Evolutionary conservation across 1,140 invertebrate species (phyloP).

Genomic region (Cecropterus lyciades): DNA sequence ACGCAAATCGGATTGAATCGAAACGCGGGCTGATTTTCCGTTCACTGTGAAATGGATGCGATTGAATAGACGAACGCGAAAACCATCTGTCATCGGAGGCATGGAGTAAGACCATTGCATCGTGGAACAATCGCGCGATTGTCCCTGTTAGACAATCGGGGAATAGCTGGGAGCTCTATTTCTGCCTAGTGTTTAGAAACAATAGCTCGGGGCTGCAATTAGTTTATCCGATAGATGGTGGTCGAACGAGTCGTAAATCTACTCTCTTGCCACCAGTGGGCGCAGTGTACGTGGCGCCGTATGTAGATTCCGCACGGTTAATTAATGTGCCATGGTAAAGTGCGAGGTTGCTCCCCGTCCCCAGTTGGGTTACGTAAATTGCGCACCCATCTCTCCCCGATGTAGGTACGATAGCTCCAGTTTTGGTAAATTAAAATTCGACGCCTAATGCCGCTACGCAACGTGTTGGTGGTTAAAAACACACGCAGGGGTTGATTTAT

Average conservation of each 20-base stretch:
- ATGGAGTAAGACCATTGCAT: conserved; percentile 45
- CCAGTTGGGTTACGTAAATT: conserved; percentile 67
- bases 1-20: conserved; percentile 25
- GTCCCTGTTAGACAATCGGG: conserved; percentile 57
- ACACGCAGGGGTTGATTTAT: conserved; percentile 31
- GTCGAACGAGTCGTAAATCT: conserved; percentile 80
- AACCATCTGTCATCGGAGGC: conserved; percentile 40
- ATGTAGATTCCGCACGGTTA: conserved; percentile 78
- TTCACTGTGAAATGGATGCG: conserved; percentile 25
- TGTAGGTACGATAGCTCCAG: conserved; percentile 63
- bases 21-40: conserved; percentile 12
- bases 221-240: conserved; percentile 80
- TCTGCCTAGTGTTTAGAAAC: conserved; percentile 74
- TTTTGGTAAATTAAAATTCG: conserved; percentile 73
- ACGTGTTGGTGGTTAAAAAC: conserved; percentile 24
- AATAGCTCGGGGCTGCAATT: conserved; percentile 78
- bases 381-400: conserved; percentile 71
- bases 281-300: conserved; percentile 67
- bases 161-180: conserved; percentile 55
- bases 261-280: conserved; percentile 70
- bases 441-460: conserved; percentile 48
- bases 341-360: conserved; percentile 57
- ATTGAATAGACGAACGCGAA: conserved; percentile 17
- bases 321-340: conserved; percentile 78
- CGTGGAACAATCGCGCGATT: conserved; percentile 60